phyloP scores from a whole-genome alignment of 2,113 vertebrate species.

The Mesitornis unicolor region DNA sequence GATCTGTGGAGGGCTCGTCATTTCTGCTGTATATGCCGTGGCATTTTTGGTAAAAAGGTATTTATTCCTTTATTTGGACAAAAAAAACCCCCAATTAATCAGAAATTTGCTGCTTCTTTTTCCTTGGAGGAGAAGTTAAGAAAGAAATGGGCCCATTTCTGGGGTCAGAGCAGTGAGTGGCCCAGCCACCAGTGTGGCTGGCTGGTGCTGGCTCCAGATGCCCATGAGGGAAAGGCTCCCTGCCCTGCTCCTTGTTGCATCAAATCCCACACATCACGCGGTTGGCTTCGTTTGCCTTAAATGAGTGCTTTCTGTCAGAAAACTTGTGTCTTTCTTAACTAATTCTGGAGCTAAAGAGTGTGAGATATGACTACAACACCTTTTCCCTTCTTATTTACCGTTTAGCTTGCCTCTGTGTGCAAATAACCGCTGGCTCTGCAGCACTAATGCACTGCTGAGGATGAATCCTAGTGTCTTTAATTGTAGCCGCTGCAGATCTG shows the following conservation, averaged over 20 bases:
- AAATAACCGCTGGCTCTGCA: not conserved
- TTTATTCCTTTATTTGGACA: not conserved
- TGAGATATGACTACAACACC: not conserved
- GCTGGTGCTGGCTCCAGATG: not conserved
- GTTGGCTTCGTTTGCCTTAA: not conserved
- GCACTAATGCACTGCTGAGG: not conserved
- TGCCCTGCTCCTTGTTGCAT: not conserved
- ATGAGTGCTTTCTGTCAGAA: not conserved
- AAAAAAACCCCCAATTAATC: not conserved
- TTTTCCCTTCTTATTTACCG: not conserved
- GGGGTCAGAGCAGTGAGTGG: not conserved
- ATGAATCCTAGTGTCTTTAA: conserved; percentile 8
- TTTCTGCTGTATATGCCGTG: not conserved
- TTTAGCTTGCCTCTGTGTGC: not conserved
- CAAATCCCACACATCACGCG: not conserved
- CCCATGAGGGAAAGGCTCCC: not conserved
- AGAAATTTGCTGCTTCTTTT: not conserved
- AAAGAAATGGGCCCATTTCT: not conserved
- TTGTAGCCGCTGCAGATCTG: conserved; percentile 18
- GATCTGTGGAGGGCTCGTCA: not conserved
- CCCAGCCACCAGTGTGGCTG: not conserved
- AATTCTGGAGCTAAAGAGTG: not conserved
- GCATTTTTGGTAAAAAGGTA: not conserved
- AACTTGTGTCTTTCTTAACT: not conserved
- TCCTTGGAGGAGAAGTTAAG: not conserved